phyloP scores from a whole-genome alignment of 2,888 invertebrate genomes.

The Synergus japonicus region DNA sequence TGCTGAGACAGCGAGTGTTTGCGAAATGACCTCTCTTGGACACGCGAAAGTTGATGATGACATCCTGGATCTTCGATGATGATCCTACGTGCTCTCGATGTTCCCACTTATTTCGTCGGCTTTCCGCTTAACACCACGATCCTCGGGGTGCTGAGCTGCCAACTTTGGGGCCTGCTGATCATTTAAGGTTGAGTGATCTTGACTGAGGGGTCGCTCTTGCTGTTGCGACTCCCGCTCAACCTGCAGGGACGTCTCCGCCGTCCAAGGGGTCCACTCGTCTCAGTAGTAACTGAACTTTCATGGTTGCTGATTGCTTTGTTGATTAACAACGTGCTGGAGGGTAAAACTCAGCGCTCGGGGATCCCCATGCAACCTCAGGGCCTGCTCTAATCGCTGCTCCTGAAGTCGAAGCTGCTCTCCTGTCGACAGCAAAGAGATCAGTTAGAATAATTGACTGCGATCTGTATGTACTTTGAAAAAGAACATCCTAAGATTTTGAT shows the following conservation, averaged over 20 bases:
- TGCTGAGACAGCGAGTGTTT: slow-evolving; percentile 75
- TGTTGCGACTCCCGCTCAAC: slow-evolving; percentile 59
- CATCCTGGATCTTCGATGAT: slow-evolving; percentile 39
- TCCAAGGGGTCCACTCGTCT: slow-evolving; percentile 79
- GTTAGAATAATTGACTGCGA: neutral
- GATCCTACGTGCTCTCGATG: slow-evolving; percentile 68
- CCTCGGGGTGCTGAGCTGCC: slow-evolving; percentile 64
- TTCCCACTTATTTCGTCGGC: slow-evolving; percentile 73
- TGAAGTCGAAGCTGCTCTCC: slow-evolving; percentile 80
- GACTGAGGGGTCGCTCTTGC: slow-evolving; percentile 63
- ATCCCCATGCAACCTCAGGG: slow-evolving; percentile 88
- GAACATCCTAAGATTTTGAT: neutral
- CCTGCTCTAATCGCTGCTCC: slow-evolving; percentile 90
- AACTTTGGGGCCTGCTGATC: slow-evolving; percentile 61
- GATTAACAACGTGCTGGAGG: slow-evolving; percentile 79
- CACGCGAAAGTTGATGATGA: slow-evolving; percentile 55
- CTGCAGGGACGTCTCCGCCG: slow-evolving; percentile 68
- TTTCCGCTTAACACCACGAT: slow-evolving; percentile 74
- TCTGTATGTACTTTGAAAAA: neutral
- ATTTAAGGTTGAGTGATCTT: slow-evolving; percentile 47
- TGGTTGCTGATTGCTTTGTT: slow-evolving; percentile 81
- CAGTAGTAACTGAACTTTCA: slow-evolving; percentile 91
- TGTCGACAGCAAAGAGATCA: slow-evolving; percentile 47
- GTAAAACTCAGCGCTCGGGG: slow-evolving; percentile 89
- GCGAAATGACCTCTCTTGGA: slow-evolving; percentile 74